Evolutionary conservation across 1,140 invertebrate species (phyloP), one percentile per base, ranked within the genome.

Genomic region (Eufriesea mexicana): DNA sequence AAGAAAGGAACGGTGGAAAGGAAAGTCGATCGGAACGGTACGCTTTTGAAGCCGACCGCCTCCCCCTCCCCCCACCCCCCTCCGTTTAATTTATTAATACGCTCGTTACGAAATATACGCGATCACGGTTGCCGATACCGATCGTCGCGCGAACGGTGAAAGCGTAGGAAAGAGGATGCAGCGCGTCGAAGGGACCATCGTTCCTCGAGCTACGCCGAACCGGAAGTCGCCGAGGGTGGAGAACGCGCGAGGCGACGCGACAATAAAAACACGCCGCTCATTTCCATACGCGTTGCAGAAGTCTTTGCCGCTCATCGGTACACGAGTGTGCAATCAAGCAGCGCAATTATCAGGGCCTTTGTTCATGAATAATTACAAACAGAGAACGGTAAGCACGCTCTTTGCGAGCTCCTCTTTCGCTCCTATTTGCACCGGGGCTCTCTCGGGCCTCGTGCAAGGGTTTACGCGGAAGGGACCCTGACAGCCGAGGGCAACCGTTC

Each of bases 321-420:
- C 90, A 87, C 89, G 91, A 90, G 89, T 89, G 89, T 90, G 91
- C 91, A 91, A 91, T 91, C 91, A 91, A 91, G 91, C 90, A 90
- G 88, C 87, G 88, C 90, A 91, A 92, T 92, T 91, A 92, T 92
- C 91, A 86, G 84, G 85, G 91, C 89, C 90, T 92, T 92, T 91
- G 91, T 92, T 90, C 91, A 91, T 91, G 91, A 91, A 92, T 92
- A 92, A 92, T 92, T 91, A 90, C 89, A 91, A 92, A 91, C 90
- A 89, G 89, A 88, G 84, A 83, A 84, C 79, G 74, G 88, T 79
- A 71, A 88, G 86, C 76, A 68, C 84, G 57, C 79, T 83, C 79
- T 84, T 79, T 72, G 72, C 80, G 67, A 28, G 75, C 73, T 71
- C 51, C 86, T 86, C 82, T 84, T 84, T 89, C 61, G 62, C 74